These are phyloP conservation scores for Limnephilus marmoratus DNA, from an alignment of 2,888 invertebrate genomes.

Conservation along the genomic window DNA sequence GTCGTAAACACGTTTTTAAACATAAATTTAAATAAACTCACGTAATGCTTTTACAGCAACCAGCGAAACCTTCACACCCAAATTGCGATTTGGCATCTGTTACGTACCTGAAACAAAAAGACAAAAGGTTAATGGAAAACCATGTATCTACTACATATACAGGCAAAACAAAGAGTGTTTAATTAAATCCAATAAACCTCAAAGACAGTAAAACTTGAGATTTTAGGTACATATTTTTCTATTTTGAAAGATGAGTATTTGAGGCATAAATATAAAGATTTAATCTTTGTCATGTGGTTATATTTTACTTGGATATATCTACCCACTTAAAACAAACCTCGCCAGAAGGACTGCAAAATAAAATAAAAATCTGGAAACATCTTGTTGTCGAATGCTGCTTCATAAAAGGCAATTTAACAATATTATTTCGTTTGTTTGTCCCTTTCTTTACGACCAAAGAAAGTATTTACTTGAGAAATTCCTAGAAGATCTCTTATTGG, in stretches of 20 bases:
- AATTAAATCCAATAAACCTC: background rate
- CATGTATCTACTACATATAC: background rate
- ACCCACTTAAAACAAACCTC: background rate
- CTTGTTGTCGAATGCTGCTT: background rate
- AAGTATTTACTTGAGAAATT: background rate
- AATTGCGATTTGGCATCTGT: background rate
- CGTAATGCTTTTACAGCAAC: background rate
- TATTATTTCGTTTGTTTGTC: background rate
- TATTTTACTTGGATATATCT: background rate
- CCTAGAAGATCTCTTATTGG: background rate
- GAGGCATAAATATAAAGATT: too few relatives aligned
- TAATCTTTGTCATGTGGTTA: background rate
- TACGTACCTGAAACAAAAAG: slow-evolving; percentile 32
- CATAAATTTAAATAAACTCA: slow-evolving; percentile 26
- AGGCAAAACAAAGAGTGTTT: background rate
- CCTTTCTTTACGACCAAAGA: background rate
- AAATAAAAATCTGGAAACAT: background rate
- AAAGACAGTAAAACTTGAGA: background rate
- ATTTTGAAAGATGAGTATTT: too few relatives aligned
- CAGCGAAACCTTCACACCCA: background rate
- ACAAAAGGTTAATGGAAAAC: slow-evolving; percentile 8
- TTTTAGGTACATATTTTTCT: too few relatives aligned
- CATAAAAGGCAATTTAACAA: background rate
- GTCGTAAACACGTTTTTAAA: background rate
- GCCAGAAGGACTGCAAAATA: background rate